Conservation (phyloP, 2,113 vertebrate genomes). For the Hylia prasina region DNA sequence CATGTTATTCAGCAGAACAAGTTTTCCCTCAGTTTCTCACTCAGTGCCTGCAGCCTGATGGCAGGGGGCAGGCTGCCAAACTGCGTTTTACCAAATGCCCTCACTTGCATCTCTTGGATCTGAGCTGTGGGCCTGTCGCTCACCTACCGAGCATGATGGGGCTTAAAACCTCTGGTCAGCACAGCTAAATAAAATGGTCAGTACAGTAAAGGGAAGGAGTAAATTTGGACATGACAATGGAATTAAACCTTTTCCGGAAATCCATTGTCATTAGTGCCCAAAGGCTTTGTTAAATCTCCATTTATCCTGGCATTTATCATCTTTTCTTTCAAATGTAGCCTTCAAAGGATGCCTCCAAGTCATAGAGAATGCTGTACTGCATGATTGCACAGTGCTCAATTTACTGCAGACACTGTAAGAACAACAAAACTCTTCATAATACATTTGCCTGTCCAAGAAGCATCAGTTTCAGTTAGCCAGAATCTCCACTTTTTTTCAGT, state of each 20-base stretch:
- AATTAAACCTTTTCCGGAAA: neutral
- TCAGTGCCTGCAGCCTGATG: neutral
- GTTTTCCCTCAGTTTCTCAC: neutral
- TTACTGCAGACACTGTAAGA: neutral
- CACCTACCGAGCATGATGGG: neutral
- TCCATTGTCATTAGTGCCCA: neutral
- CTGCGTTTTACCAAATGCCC: neutral
- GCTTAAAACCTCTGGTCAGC: neutral
- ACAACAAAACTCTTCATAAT: neutral
- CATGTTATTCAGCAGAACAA: neutral
- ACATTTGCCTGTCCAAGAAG: neutral
- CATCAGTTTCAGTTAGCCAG: neutral
- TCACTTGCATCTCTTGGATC: neutral
- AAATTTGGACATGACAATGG: neutral
- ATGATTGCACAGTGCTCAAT: neutral
- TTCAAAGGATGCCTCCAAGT: neutral
- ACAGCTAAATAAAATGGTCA: neutral
- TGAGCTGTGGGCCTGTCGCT: neutral
- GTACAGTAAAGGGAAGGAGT: neutral
- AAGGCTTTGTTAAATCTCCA: constrained; percentile 9
- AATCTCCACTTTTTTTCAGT: neutral
- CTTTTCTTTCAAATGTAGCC: neutral
- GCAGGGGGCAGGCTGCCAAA: neutral
- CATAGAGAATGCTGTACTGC: neutral
- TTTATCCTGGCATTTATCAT: constrained; percentile 1